Conservation (phyloP, 2,888 invertebrate genomes). For the Scelioninae gen. 1 region DNA sequence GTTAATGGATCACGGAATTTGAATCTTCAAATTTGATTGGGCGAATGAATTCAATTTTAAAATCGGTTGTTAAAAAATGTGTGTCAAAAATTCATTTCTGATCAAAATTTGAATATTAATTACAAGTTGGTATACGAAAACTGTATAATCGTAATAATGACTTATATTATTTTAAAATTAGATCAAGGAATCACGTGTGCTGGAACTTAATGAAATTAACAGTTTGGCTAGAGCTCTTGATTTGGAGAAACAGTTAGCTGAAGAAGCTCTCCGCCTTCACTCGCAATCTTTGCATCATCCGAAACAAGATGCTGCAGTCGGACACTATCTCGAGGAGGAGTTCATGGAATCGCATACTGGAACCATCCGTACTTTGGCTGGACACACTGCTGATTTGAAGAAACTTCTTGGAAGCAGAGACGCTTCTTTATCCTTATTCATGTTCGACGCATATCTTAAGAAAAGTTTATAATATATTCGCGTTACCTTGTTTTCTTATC, state of each 20-base stretch:
- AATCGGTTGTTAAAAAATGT: too few relatives aligned
- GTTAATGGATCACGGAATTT: too few relatives aligned
- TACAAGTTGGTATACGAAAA: background rate
- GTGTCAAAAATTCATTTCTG: too few relatives aligned
- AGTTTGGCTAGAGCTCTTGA: slow-evolving; percentile 91
- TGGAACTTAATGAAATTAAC: slow-evolving; percentile 88
- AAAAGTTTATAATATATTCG: slow-evolving; percentile 75
- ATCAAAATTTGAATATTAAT: background rate
- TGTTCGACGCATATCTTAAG: slow-evolving; percentile 89
- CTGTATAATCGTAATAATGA: background rate
- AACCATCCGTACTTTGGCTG: slow-evolving; percentile 89
- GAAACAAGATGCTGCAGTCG: slow-evolving; percentile 84
- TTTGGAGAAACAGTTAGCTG: slow-evolving; percentile 89
- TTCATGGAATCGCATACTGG: slow-evolving; percentile 90
- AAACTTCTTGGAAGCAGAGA: slow-evolving; percentile 87
- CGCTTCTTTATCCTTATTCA: slow-evolving; percentile 88
- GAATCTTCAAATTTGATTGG: slow-evolving; percentile 92
- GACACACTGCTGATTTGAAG: slow-evolving; percentile 90
- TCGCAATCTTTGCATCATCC: slow-evolving; percentile 89
- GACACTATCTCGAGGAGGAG: slow-evolving; percentile 91
- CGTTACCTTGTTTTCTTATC: background rate
- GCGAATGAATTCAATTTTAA: too few relatives aligned
- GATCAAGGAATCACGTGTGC: slow-evolving; percentile 77
- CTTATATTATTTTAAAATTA: slow-evolving; percentile 36
- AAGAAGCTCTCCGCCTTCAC: slow-evolving; percentile 89